phyloP scores from a whole-genome alignment of 2,888 invertebrate genomes.

The Cheilosia soror region DNA sequence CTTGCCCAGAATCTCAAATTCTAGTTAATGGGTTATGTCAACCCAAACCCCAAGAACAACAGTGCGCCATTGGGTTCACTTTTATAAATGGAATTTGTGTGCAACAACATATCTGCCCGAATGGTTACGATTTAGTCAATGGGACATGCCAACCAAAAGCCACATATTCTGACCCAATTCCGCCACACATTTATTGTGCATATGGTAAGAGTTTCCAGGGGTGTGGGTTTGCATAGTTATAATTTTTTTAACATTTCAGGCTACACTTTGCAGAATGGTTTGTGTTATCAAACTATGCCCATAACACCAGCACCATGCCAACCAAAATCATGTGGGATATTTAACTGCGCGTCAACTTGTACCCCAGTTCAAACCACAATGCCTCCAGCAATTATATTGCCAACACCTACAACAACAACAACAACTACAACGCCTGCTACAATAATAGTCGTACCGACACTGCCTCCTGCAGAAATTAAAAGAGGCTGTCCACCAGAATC shows the following conservation, averaged over 20 bases:
- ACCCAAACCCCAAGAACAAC: not conserved
- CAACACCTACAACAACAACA: not conserved
- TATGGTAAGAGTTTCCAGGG: slow-evolving; percentile 8
- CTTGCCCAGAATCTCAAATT: slow-evolving; percentile 28
- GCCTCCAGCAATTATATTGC: not conserved
- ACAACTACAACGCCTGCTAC: not conserved
- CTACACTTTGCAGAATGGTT: slow-evolving; percentile 18
- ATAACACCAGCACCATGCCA: slow-evolving; percentile 9
- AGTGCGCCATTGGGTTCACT: slow-evolving; percentile 32
- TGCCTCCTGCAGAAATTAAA: not conserved
- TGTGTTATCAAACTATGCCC: slow-evolving; percentile 17
- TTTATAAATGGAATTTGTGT: slow-evolving; percentile 40
- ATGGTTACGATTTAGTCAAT: slow-evolving; percentile 20
- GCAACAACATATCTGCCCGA: slow-evolving; percentile 22
- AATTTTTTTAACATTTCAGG: slow-evolving; percentile 12
- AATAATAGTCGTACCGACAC: not conserved
- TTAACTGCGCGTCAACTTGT: slow-evolving; percentile 13
- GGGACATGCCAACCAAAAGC: slow-evolving; percentile 19
- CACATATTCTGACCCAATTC: not conserved
- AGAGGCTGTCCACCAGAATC: slow-evolving; percentile 36
- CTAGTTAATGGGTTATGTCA: slow-evolving; percentile 32
- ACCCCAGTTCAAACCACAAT: not conserved
- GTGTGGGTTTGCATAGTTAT: no score
- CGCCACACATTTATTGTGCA: slow-evolving; percentile 28
- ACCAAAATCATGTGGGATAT: slow-evolving; percentile 7